These are phyloP conservation scores for Lochmaea capreae DNA, from an alignment of 2,888 invertebrate genomes.

Conservation along the genomic window DNA sequence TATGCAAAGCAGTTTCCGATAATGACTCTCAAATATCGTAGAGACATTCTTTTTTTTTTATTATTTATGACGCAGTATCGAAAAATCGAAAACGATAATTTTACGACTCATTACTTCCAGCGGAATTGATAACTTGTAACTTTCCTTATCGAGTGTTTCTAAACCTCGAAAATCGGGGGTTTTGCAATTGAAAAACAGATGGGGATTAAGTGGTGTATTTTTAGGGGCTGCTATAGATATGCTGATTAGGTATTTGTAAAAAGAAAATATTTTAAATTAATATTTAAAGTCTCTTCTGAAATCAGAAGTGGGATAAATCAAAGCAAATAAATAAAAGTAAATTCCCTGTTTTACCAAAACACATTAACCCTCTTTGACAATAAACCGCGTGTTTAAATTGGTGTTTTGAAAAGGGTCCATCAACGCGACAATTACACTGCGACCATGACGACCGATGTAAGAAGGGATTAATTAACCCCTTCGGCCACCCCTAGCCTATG, in stretches of 20 bases:
- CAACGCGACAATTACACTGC: conserved; percentile 59
- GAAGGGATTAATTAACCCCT: conserved; percentile 65
- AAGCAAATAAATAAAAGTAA: conserved; percentile 13
- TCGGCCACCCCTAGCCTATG: conserved; percentile 53
- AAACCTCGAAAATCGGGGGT: conserved; percentile 8
- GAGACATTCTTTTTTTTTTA: conserved; percentile 60
- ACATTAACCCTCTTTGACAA: conserved; percentile 18
- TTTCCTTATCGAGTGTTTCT: conserved; percentile 47
- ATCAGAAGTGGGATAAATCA: conserved; percentile 3
- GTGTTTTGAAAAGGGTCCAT: conserved; percentile 37
- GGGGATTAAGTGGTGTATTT: conserved; percentile 22
- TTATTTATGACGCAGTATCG: conserved; percentile 59
- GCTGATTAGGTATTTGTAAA: background rate
- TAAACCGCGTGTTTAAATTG: conserved; percentile 12
- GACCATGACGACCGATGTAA: conserved; percentile 61
- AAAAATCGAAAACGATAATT: conserved; percentile 61
- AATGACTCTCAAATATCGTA: conserved; percentile 60
- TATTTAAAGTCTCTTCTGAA: background rate
- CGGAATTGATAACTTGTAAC: conserved; percentile 61
- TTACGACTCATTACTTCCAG: conserved; percentile 65
- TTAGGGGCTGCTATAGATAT: background rate
- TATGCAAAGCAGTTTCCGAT: conserved; percentile 66
- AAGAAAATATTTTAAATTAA: no score
- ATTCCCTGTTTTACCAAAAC: conserved; percentile 15
- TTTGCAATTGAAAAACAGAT: conserved; percentile 15